A percentile compares a stretch with the other conserved stretches of the same genome.
phyloP scores from a whole-genome alignment of 2,888 invertebrate genomes.

The Nomada ruficornis region DNA sequence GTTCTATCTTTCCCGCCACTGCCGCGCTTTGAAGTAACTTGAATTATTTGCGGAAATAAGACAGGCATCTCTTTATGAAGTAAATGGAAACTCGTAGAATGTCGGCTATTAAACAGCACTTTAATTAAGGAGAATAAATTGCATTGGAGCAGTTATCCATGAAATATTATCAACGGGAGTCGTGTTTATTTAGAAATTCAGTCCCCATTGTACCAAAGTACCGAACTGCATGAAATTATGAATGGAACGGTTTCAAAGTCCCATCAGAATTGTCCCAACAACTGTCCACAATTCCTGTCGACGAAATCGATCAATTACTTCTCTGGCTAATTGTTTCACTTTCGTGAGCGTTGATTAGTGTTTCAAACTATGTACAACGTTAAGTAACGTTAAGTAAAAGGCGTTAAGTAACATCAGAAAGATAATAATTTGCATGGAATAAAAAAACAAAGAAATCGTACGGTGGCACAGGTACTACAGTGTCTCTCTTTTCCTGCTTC shows the following conservation, averaged over 20 bases:
- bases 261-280: too few species aligned
- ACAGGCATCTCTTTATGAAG: conserved; percentile 14
- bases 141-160: too few species aligned
- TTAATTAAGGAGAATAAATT: background rate
- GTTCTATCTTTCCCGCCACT: conserved; percentile 13
- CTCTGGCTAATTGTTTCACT: background rate
- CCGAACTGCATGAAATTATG: too few species aligned
- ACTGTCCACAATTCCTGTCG: too few species aligned
- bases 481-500: conserved; percentile 20
- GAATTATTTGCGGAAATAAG: conserved; percentile 44
- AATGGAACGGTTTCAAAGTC: background rate
- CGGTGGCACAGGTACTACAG: background rate
- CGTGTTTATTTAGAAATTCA: too few species aligned
- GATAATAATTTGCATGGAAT: conserved; percentile 1
- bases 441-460: background rate
- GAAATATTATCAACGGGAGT: background rate
- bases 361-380: background rate
- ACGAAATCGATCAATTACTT: background rate
- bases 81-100: conserved; percentile 14
- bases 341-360: too few species aligned
- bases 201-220: too few species aligned
- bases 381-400: background rate
- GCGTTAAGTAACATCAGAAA: background rate
- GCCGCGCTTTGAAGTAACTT: conserved; percentile 26
- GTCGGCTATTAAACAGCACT: background rate